Base-by-base conservation (phyloP, 2,888 invertebrate genomes). In the Calliopum simillimum region DNA sequence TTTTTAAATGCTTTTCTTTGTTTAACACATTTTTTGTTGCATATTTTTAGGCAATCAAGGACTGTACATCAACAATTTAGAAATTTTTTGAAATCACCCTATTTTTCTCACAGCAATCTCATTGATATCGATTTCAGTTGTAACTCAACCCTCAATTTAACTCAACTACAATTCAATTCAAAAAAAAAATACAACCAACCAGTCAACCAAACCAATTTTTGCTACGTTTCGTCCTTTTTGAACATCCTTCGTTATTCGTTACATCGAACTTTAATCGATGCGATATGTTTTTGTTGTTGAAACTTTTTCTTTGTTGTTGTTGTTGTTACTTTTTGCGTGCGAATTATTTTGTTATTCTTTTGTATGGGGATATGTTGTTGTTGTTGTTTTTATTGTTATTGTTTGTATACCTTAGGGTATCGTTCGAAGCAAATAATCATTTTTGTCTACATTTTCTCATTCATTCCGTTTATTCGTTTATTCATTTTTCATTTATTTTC, bases 291-390 rank as follows among this genome's bases (percentile, higher is more conserved):
- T 33, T 33, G 33, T 33, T 33, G 33, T 33, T 33, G 33, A 8
- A 33, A 33, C 33, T 33, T 33, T 33, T 33, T 33, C 8, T 33
- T 33, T 33, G n/a, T n/a, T n/a, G n/a, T n/a, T n/a, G n/a, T n/a
- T n/a, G n/a, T n/a, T n/a, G n/a, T n/a, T n/a, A n/a, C 6, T 3
- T 2, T 33, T 33, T 13, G 33, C 23, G 56, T 56, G 23, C 56
- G 56, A 56, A 56, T 56, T 56, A 56, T 56, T 56, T 56, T 56
- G 56, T 56, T 33, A 56, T 23, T 56, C 56, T 53, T 51, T 51
- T 51, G 51, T 51, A 51, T 19, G 21, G 13, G 19, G n/a, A 16
- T 51, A 19, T 51, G 12, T 51, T 51, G 51, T 19, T 41, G 14
- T 16, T 16, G 16, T 33, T 58, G 4, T 43, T 21, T 16, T 44